Base-by-base conservation (phyloP, 2,797 vertebrate genomes). In the Takifugu ocellatus region DNA sequence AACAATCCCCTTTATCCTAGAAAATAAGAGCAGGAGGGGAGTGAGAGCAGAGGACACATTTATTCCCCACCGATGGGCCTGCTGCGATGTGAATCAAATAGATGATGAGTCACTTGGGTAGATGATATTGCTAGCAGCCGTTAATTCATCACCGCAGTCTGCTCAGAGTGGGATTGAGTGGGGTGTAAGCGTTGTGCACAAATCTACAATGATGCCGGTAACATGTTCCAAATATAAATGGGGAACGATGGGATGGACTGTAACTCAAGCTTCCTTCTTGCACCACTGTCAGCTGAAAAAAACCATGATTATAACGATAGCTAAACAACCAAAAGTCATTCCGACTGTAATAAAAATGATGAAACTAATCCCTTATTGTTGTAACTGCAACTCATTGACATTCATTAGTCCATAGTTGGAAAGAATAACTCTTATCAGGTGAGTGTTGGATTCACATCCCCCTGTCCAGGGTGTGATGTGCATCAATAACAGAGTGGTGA, bases 71-170 rank as follows among this genome's bases (percentile, higher is more conserved):
- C 69, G 65, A 82, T 81, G 82, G 76, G 74, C 79, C 76, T 47
- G 63, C 83, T 83, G 81, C 63, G 84, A 84, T 84, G 82, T 79
- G 77, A 88, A 84, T 88, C 85, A 86, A 87, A 82, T 72, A 80
- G 70, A 79, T 82, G 84, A 89, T 87, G 87, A 88, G 87, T 88
- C 89, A 87, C 84, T 87, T 71, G 84, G 79, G 84, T 78, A 59
- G 82, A 84, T 76, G 80, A 85, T 87, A 81, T 82, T 84, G 79
- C 75, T 68, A 75, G 75, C 84, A 88, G 83, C 78, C 60, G 55
- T 76, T 79, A 81, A 83, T 88, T 82, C 81, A 86, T 89, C 80
- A 85, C 72, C 61, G 26, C 61, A 73, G 80, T 70, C 72, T 54
- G 71, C 70, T 75, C 62, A 5, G 60, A 74, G 56, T 47, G 74